Percentiles rank a stretch among this genome's conserved stretches.
Conservation (phyloP, 2,888 invertebrate species). For the Peribatodes rhomboidaria region DNA sequence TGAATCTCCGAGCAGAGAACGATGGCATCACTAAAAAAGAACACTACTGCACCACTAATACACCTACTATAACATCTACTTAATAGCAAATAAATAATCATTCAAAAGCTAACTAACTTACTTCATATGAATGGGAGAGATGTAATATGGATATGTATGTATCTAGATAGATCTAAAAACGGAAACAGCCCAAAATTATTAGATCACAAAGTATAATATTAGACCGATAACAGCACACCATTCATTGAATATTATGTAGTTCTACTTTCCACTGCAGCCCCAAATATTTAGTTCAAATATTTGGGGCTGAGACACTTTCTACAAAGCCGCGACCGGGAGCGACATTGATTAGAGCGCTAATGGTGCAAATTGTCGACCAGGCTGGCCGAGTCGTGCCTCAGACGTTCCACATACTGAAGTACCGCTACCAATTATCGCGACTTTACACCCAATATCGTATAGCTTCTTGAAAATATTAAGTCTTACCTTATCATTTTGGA, state of each 20-base stretch:
- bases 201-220: too few relatives aligned
- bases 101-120: too few relatives aligned
- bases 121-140: too few relatives aligned
- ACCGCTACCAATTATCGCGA: slow-evolving; percentile 84
- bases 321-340: slow-evolving; percentile 57
- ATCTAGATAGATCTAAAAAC: too few relatives aligned
- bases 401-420: slow-evolving; percentile 75
- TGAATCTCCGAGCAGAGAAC: too few relatives aligned
- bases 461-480: slow-evolving; percentile 61
- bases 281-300: slow-evolving; percentile 75
- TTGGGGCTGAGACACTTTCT: slow-evolving; percentile 84
- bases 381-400: slow-evolving; percentile 72
- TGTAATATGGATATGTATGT: too few relatives aligned
- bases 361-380: slow-evolving; percentile 76
- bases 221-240: not conserved
- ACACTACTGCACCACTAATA: too few relatives aligned
- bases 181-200: too few relatives aligned
- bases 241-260: slow-evolving; percentile 33
- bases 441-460: slow-evolving; percentile 62
- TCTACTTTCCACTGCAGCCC: slow-evolving; percentile 53
- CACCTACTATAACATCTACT: too few relatives aligned
- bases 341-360: slow-evolving; percentile 76
- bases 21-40: too few relatives aligned
- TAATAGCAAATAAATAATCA: too few relatives aligned
- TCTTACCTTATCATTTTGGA: slow-evolving; percentile 67